Evolutionary conservation across 2,888 invertebrate species (phyloP).

Genomic region (Physocephala rufipes): DNA sequence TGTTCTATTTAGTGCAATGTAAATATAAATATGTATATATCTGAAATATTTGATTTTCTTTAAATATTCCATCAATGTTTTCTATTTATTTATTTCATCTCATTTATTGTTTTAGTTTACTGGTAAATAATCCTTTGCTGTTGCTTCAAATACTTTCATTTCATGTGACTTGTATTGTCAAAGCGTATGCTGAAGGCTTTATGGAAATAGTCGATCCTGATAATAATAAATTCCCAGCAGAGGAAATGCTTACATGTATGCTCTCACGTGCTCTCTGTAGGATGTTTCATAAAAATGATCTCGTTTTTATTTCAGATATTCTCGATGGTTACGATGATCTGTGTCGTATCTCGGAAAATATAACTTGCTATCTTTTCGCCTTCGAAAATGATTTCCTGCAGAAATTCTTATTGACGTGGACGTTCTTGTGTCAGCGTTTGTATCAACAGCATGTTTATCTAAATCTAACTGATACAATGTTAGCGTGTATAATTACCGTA

Average conservation of each 20-base stretch:
- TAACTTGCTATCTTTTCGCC: constrained; percentile 71
- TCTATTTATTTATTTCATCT: constrained; percentile 8
- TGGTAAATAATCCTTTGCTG: constrained; percentile 72
- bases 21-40: constrained; percentile 47
- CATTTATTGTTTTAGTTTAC: constrained; percentile 62
- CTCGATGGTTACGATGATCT: constrained; percentile 74
- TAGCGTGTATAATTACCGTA: constrained; percentile 69
- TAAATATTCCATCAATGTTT: background rate
- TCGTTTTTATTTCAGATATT: constrained; percentile 65
- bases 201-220: constrained; percentile 62
- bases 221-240: constrained; percentile 63
- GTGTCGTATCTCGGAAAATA: constrained; percentile 70
- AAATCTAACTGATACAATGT: constrained; percentile 69
- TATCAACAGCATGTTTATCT: constrained; percentile 69
- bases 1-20: constrained; percentile 64
- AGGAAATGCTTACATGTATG: constrained; percentile 63
- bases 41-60: constrained; percentile 11
- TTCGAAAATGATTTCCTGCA: constrained; percentile 72
- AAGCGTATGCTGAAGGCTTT: constrained; percentile 69
- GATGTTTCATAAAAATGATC: background rate
- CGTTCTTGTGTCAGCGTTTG: constrained; percentile 73
- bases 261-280: background rate
- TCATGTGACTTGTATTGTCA: constrained; percentile 73
- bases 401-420: constrained; percentile 75
- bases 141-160: constrained; percentile 73